Evolutionary conservation across 2,888 invertebrate species (phyloP).

Genomic region (Papilio demoleus): DNA sequence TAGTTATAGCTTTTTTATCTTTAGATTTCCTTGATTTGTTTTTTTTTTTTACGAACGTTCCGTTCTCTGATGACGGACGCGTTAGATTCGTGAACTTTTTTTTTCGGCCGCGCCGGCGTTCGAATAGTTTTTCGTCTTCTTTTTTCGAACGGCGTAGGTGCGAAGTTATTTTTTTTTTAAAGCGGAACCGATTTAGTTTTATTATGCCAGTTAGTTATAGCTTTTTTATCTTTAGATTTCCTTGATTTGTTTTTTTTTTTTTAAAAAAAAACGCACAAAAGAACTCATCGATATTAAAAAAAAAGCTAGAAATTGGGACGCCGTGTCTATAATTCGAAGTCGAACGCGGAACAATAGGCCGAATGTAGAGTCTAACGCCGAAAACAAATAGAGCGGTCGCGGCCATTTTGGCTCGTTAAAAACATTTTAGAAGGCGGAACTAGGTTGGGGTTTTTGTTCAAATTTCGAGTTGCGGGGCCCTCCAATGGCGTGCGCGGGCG

Average conservation of each 20-base stretch:
- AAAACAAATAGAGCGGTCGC: constrained; percentile 75
- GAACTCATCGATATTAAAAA: constrained; percentile 51
- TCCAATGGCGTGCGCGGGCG: constrained; percentile 81
- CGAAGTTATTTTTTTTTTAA: constrained; percentile 20
- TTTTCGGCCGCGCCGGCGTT: constrained; percentile 36
- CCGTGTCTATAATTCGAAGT: constrained; percentile 54
- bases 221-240: neutral
- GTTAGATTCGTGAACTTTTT: constrained; percentile 36
- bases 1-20: neutral
- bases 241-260: neutral
- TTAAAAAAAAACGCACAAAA: constrained; percentile 45
- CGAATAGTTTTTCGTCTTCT: constrained; percentile 37
- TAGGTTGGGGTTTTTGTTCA: constrained; percentile 79
- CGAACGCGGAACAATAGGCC: constrained; percentile 54
- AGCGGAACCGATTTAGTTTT: constrained; percentile 3
- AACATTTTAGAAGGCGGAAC: constrained; percentile 83
- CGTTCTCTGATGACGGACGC: constrained; percentile 54
- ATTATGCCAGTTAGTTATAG: neutral
- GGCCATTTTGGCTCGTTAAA: constrained; percentile 80
- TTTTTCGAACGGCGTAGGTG: constrained; percentile 20
- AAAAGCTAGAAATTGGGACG: constrained; percentile 51
- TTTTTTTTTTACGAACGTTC: constrained; percentile 41
- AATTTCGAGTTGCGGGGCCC: constrained; percentile 77
- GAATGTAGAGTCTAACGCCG: constrained; percentile 58
- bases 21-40: neutral